Evolutionary conservation across 2,113 vertebrate genomes (phyloP).

Genomic region (Spizaetus ornatus): DNA sequence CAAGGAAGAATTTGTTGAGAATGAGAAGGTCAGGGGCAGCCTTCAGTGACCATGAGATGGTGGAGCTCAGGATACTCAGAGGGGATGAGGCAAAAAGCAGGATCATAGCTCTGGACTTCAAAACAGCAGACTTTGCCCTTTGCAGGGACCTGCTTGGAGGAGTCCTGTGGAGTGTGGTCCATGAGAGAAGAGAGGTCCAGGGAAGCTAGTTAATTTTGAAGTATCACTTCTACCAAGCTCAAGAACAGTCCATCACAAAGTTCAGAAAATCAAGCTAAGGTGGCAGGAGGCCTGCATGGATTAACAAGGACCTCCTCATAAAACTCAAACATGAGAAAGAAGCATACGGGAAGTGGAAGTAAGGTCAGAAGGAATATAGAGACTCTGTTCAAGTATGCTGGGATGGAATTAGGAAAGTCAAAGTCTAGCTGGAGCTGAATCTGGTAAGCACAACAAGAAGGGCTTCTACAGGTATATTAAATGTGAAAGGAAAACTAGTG

Average conservation of each 20-base stretch:
- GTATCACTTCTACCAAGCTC: not conserved
- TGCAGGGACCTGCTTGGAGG: not conserved
- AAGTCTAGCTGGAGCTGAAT: not conserved
- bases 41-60: not conserved
- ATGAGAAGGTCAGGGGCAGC: not conserved
- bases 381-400: not conserved
- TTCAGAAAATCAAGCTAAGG: not conserved
- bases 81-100: not conserved
- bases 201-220: not conserved
- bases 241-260: not conserved
- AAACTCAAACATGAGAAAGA: not conserved
- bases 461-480: not conserved
- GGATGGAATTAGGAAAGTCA: not conserved
- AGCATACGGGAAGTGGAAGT: fast-evolving
- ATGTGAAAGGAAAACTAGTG: not conserved
- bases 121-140: not conserved
- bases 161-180: not conserved
- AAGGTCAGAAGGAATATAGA: not conserved
- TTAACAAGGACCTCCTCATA: not conserved
- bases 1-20: not conserved
- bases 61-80: not conserved
- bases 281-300: not conserved
- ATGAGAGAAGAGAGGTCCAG: not conserved
- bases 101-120: not conserved
- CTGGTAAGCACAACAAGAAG: not conserved